Evolutionary conservation across 2,888 invertebrate genomes (phyloP).

Genomic region (Gastrophysa polygoni): DNA sequence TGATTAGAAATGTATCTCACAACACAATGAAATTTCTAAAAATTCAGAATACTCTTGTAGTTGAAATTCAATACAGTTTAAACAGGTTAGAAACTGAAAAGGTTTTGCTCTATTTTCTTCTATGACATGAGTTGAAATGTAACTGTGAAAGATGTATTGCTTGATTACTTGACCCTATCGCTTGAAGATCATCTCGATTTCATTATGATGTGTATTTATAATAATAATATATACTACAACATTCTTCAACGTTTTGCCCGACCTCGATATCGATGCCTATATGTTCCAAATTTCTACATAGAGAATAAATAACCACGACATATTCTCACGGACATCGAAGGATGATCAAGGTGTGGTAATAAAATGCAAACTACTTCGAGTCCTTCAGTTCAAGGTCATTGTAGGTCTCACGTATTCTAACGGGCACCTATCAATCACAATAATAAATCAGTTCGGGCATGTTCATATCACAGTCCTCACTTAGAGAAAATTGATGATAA

Average conservation of each 20-base stretch:
- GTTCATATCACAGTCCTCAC: no score
- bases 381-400: constrained; percentile 32
- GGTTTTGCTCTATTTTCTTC: no score
- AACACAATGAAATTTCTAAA: no score
- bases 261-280: background rate
- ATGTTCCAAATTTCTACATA: background rate
- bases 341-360: background rate
- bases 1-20: no score
- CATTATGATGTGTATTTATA: background rate
- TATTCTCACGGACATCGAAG: constrained; percentile 17
- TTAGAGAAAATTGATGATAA: no score
- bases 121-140: no score
- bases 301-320: constrained; percentile 10
- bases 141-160: no score
- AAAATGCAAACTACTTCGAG: constrained; percentile 20
- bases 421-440: constrained; percentile 2
- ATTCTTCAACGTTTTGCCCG: background rate
- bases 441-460: background rate
- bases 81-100: no score
- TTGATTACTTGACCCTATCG: no score
- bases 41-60: no score
- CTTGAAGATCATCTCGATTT: background rate
- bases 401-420: constrained; percentile 29
- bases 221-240: background rate
- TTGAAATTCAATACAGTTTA: no score